Evolutionary conservation across 2,888 invertebrate genomes (phyloP), one percentile per base, ranked within the genome.

Genomic region (Callimorpha dominula): DNA sequence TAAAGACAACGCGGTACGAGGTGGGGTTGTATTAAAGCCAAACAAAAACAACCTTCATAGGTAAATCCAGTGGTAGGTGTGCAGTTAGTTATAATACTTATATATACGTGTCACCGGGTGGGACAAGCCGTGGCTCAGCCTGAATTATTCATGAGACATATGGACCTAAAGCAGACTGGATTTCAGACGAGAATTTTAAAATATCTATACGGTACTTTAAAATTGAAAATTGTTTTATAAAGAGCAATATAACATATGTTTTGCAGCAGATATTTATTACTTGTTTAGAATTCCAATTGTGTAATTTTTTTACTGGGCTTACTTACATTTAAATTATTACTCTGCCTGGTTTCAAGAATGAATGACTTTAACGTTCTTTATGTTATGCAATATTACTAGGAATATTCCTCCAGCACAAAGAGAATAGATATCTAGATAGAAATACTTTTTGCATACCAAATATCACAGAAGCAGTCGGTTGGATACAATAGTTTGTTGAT

Each of bases 61-160:
- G 63, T 77, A 75, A 71, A 74, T 81, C 80, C 84, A 82, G 82
- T 87, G 84, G 46, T 72, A 70, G 78, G 68, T 83, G 84, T 83
- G 86, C 72, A 77, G 71, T 78, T 81, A 85, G 83, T 78, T 83
- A 81, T 78, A 81, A 81, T 72, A 79, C 68, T 84, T 86, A 52
- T 85, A 90, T 87, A 88, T 90, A 88, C 87, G 89, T 90, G 91
- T 92, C 91, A 90, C 86, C 89, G 87, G 86, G 87, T 90, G 91
- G 92, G 91, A 93, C 92, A 93, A 91, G 91, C 92, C 89, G 89
- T 90, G 87, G 89, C 90, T 89, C 80, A 81, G 78, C 74, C 85
- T 95, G 95, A 95, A 95, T 95, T 87, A 95, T 95, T 94, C 95
- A 95, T 94, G 91, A 94, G 93, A 93, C 94, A 94, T 95, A 94